Evolutionary conservation across 2,888 invertebrate species (phyloP).

Genomic region (Iselma pallidipennis): DNA sequence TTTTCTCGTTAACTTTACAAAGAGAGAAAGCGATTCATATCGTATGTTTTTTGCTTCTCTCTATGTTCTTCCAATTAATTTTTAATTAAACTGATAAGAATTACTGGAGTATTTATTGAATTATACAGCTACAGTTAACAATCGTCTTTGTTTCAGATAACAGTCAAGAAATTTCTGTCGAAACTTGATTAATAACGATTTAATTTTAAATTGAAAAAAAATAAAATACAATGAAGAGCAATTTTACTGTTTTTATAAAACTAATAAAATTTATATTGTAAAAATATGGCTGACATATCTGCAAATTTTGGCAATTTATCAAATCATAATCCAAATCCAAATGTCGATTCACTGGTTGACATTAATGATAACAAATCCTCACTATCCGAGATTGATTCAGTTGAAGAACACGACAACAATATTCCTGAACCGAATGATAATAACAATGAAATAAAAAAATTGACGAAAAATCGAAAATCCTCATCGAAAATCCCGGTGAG

Average conservation of each 20-base stretch:
- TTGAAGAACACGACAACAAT: neutral
- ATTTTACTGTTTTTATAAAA: neutral
- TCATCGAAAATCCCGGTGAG: conserved; percentile 18
- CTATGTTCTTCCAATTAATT: too few relatives aligned
- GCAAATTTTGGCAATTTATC: neutral
- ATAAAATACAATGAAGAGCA: neutral
- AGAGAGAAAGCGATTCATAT: too few relatives aligned
- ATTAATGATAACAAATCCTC: neutral
- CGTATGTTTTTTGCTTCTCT: too few relatives aligned
- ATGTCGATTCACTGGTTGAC: neutral
- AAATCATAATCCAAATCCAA: neutral
- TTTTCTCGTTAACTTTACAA: too few relatives aligned
- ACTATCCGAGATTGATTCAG: neutral
- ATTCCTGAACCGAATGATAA: neutral
- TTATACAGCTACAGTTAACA: too few relatives aligned
- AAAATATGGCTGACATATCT: neutral
- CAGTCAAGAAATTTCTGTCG: too few relatives aligned
- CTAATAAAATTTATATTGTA: too few relatives aligned
- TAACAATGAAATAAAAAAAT: neutral
- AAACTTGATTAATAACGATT: too few relatives aligned
- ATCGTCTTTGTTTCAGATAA: too few relatives aligned
- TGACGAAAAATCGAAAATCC: neutral
- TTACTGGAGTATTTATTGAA: too few relatives aligned
- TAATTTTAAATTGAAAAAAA: too few relatives aligned
- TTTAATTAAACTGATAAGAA: too few relatives aligned